Evolutionary conservation across 2,113 vertebrate species (phyloP).

Genomic region (Tor tambroides): DNA sequence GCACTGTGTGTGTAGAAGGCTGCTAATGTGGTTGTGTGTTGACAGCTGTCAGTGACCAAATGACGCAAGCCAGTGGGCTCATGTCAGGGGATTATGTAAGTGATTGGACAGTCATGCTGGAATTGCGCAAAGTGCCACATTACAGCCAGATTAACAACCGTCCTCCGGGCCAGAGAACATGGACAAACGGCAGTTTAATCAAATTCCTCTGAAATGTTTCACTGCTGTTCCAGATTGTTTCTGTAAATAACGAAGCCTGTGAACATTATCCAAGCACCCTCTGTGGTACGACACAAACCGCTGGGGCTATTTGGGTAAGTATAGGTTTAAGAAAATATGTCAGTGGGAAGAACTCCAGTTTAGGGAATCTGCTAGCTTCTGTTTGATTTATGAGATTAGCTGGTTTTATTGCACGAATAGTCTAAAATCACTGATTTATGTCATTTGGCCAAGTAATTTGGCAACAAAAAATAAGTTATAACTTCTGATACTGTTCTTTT

Average conservation of each 20-base stretch:
- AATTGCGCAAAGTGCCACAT: conserved; percentile 56
- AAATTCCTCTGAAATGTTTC: conserved; percentile 60
- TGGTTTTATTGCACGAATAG: not conserved
- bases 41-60: conserved; percentile 79
- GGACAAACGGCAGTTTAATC: conserved; percentile 60
- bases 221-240: conserved; percentile 43
- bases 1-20: conserved; percentile 46
- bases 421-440: not conserved
- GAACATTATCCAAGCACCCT: not conserved
- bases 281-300: conserved; percentile 35
- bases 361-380: not conserved
- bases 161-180: conserved; percentile 60
- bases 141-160: conserved; percentile 71
- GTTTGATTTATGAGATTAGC: not conserved
- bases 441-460: not conserved
- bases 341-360: not conserved
- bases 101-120: conserved; percentile 67
- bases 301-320: not conserved
- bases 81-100: conserved; percentile 79
- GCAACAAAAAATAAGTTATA: not conserved
- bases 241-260: conserved; percentile 48
- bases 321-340: conserved; percentile 11
- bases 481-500: conserved; percentile 58
- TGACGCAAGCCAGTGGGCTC: conserved; percentile 74
- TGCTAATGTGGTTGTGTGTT: conserved; percentile 63